Conservation (phyloP, 2,113 vertebrate species). For the Herpetotheres cachinnans region DNA sequence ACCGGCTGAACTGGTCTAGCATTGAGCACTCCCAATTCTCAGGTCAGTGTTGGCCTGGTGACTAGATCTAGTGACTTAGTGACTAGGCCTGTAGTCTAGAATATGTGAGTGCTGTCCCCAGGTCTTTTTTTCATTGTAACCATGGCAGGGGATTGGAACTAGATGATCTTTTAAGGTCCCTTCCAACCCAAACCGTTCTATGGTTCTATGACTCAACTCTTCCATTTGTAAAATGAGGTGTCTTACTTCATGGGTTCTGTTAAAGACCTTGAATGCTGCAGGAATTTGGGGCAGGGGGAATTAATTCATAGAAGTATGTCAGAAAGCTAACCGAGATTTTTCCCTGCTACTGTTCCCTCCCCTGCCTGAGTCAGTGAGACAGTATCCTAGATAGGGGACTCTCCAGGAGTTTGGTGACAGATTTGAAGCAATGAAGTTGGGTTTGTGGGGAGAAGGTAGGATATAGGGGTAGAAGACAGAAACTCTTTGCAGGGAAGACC, state of each 20-base stretch:
- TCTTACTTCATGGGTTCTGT: background rate
- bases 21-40: conserved; percentile 92
- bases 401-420: background rate
- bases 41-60: conserved; percentile 75
- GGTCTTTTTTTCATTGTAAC: background rate
- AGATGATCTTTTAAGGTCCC: too few species aligned
- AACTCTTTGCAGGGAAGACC: background rate
- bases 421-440: background rate
- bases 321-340: background rate
- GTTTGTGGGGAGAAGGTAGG: background rate
- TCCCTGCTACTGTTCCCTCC: background rate
- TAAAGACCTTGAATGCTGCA: background rate
- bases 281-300: background rate
- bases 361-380: background rate
- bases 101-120: background rate
- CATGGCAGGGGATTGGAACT: too few species aligned
- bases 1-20: conserved; percentile 92
- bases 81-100: background rate
- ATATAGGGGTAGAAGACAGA: background rate
- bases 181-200: too few species aligned
- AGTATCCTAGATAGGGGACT: background rate
- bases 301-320: background rate
- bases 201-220: background rate
- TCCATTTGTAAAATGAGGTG: background rate
- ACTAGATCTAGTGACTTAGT: background rate